Base-by-base conservation (phyloP, 64 coral and sea anemone species). In the Catalaphyllia jardinei region DNA sequence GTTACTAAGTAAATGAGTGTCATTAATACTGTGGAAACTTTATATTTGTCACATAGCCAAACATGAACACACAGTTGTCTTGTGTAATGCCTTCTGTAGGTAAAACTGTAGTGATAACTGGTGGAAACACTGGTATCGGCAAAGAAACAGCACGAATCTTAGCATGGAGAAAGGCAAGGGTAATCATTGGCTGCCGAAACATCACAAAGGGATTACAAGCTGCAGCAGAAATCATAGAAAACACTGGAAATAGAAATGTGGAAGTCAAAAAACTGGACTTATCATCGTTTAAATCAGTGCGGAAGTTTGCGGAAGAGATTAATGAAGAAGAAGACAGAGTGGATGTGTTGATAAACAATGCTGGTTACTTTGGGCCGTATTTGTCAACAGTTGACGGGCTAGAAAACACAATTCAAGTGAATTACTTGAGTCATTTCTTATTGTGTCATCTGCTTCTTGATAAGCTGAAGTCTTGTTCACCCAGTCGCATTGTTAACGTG, bases 381-480 rank as follows among this genome's bases (percentile, higher is more conserved):
- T 51, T 27, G 25, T 77, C 74, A 46, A 92, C 90, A 55, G 71
- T 27, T 65, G 90, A 92, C 79, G 75, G 75, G 10, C 65, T 92
- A 22, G 90, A 92, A 35, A 78, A 86, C 59, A 92, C 78, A 18
- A 78, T 92, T 77, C 90, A 92, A 87, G 90, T 92, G 5, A 96
- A 96, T 73, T 96, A 96, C 49, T 88, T 96, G 27, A 73, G 94
- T 62, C 94, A 93, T 73, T 96, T 96, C n/a, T 83, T 96, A 35
- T 72, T 96, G 14, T 93, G 91, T 20, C 49, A 93, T 46, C 91
- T 96, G 12, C 73, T 96, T 10, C 1, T 93, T 59, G 82, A 93
- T 17, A 96, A 96, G 62, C 73, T 96, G 12, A 93, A 90, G 50
- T 49, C 78, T 8, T 90, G 81, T 35, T 85, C 89, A 79, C 94